These are phyloP conservation scores for Spea bombifrons DNA, from an alignment of 2,113 vertebrate species.

Conservation along the genomic window DNA sequence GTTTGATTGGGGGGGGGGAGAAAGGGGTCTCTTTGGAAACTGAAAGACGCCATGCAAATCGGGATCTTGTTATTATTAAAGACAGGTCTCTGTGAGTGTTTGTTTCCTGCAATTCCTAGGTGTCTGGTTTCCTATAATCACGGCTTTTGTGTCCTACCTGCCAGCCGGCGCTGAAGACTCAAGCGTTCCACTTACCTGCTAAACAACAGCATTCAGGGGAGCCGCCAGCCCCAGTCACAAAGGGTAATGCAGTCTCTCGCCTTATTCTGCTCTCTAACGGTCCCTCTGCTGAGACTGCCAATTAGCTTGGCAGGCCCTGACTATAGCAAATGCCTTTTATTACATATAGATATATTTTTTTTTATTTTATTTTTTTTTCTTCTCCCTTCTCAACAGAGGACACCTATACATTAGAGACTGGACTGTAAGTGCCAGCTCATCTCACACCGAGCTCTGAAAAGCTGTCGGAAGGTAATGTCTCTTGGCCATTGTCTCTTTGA, in stretches of 20 bases:
- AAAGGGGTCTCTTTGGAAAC: neutral
- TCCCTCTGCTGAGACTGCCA: slow-evolving; percentile 30
- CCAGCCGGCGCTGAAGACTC: slow-evolving; percentile 19
- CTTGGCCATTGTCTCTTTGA: slow-evolving; percentile 26
- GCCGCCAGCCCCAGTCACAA: slow-evolving; percentile 25
- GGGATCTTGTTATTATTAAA: slow-evolving; percentile 16
- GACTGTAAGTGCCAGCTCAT: slow-evolving; percentile 32
- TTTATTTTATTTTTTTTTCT: slow-evolving; percentile 1
- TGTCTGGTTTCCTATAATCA: slow-evolving; percentile 30
- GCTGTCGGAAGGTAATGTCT: slow-evolving; percentile 27
- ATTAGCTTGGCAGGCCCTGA: slow-evolving; percentile 34
- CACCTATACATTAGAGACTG: slow-evolving; percentile 27
- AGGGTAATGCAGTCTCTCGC: slow-evolving; percentile 40
- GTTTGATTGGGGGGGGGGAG: neutral
- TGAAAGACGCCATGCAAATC: slow-evolving; percentile 4
- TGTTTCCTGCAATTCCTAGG: slow-evolving; percentile 1
- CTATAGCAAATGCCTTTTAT: slow-evolving; percentile 20
- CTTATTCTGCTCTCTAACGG: slow-evolving; percentile 8
- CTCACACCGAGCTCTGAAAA: slow-evolving; percentile 18
- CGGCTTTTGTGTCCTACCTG: slow-evolving; percentile 37
- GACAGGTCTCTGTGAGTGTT: neutral
- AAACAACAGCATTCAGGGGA: slow-evolving; percentile 1
- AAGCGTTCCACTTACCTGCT: slow-evolving; percentile 41
- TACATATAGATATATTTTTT: slow-evolving; percentile 11
- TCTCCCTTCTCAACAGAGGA: neutral